phyloP scores from a whole-genome alignment of 1,140 invertebrate genomes.

The Pemphigus obesinymphae region DNA sequence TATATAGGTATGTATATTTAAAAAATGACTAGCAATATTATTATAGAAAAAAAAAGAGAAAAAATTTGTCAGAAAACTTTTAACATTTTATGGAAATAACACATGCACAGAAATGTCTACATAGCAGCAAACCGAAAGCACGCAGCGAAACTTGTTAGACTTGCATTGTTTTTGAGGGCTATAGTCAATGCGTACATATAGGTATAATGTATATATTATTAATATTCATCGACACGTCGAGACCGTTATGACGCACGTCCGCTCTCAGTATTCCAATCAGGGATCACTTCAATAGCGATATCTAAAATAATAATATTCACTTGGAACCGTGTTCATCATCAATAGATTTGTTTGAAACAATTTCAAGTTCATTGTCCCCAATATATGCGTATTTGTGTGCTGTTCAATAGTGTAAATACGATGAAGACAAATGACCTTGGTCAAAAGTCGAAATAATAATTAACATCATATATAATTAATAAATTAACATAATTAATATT shows the following conservation, averaged over 20 bases:
- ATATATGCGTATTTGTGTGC: background rate
- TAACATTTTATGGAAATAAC: conserved; percentile 22
- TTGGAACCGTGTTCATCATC: background rate
- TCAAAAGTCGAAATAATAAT: too few species aligned
- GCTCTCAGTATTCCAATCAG: conserved; percentile 40
- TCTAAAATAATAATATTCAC: conserved; percentile 38
- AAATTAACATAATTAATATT: too few species aligned
- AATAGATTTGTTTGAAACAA: conserved; percentile 31
- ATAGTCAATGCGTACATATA: background rate
- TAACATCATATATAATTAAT: too few species aligned
- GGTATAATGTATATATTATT: conserved; percentile 23
- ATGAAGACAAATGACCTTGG: conserved; percentile 4
- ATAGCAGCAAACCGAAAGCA: background rate
- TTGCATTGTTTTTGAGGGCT: conserved; percentile 26
- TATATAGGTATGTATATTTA: background rate
- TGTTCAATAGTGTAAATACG: background rate
- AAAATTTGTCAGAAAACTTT: background rate
- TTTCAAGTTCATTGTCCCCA: conserved; percentile 24
- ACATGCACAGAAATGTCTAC: background rate
- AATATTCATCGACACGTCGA: conserved; percentile 38
- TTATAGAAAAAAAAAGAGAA: background rate
- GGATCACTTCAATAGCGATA: conserved; percentile 39
- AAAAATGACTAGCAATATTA: background rate
- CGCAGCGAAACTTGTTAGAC: conserved; percentile 36
- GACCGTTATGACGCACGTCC: conserved; percentile 39